phyloP scores from a whole-genome alignment of 37 sponge, comb jelly and placozoan species.

The Aplysina aerophoba region DNA sequence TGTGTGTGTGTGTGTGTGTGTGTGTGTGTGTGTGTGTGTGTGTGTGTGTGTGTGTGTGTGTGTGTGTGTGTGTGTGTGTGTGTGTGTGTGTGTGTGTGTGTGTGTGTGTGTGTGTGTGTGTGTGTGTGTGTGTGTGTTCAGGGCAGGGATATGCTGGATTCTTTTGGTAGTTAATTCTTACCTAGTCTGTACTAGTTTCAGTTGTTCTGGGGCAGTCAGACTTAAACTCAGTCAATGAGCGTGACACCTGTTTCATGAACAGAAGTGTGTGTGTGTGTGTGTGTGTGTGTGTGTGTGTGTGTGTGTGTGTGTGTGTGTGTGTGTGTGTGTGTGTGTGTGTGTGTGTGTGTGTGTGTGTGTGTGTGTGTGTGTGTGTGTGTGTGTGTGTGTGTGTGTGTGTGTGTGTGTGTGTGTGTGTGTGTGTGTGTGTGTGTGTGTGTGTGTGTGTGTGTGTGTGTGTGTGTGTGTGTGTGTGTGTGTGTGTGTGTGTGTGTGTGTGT shows the following conservation, averaged over 20 bases:
- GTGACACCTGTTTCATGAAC: neutral
- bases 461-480: constrained; percentile 48
- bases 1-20: too few species aligned
- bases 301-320: constrained; percentile 36
- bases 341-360: constrained; percentile 22
- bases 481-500: constrained; percentile 41
- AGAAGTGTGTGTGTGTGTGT: constrained; percentile 24
- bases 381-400: neutral
- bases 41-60: too few species aligned
- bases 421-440: constrained; percentile 47
- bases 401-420: constrained; percentile 22
- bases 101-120: too few species aligned
- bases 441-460: constrained; percentile 50
- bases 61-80: too few species aligned
- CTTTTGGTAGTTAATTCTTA: too few species aligned
- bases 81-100: too few species aligned
- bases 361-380: constrained; percentile 16
- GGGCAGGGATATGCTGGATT: too few species aligned
- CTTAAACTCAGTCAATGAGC: neutral
- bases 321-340: neutral
- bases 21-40: too few species aligned
- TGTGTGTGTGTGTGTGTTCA: too few species aligned
- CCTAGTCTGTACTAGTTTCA: too few species aligned
- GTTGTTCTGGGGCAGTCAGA: too few species aligned
- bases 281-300: constrained; percentile 19